Conservation (phyloP, 1,140 invertebrate species). For the Trachymyrmex cornetzi region DNA sequence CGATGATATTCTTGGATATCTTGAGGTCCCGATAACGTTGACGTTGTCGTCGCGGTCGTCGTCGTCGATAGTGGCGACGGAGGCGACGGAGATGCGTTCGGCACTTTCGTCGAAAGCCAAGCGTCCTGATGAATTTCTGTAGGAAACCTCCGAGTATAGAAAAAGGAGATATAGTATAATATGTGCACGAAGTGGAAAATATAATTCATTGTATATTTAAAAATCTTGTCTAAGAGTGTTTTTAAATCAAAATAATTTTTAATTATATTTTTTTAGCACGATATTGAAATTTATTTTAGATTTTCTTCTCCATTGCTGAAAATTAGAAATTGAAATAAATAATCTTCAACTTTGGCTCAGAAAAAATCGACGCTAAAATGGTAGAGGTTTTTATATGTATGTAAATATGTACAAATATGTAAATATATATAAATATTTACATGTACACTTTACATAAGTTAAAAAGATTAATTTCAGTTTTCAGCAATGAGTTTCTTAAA, state of each 20-base stretch:
- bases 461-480: too few species aligned
- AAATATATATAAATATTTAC: too few species aligned
- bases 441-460: too few species aligned
- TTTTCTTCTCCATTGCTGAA: background rate
- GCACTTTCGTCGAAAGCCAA: constrained; percentile 41
- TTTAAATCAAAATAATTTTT: background rate
- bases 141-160: constrained; percentile 34
- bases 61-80: background rate
- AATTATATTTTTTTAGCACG: background rate
- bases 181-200: background rate
- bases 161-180: constrained; percentile 19
- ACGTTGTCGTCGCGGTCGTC: background rate
- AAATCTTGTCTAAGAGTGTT: background rate
- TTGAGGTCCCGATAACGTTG: background rate
- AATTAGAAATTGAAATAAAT: background rate
- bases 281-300: constrained; percentile 2
- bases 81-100: constrained; percentile 26
- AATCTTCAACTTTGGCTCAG: background rate
- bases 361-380: too few species aligned
- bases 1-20: constrained; percentile 28
- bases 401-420: too few species aligned
- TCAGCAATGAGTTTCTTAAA: too few species aligned
- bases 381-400: too few species aligned
- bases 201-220: background rate
- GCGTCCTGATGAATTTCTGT: constrained; percentile 28